phyloP scores from a whole-genome alignment of 2,888 invertebrate species.

The Trissolcus brochymenae region DNA sequence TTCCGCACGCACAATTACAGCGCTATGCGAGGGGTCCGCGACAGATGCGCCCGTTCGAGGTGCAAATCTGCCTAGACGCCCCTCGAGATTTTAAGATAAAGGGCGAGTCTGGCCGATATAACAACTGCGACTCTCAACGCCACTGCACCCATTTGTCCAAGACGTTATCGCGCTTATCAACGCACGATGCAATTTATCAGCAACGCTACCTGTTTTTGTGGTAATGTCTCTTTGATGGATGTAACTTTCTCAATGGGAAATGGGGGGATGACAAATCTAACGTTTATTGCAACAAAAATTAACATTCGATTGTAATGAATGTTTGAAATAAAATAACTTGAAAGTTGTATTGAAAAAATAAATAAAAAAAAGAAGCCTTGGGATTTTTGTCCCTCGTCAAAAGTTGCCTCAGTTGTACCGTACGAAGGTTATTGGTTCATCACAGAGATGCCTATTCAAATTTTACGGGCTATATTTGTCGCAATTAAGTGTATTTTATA shows the following conservation, averaged over 20 bases:
- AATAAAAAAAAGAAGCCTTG: constrained; percentile 38
- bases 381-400: constrained; percentile 27
- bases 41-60: constrained; percentile 48
- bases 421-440: constrained; percentile 57
- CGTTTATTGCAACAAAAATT: not conserved
- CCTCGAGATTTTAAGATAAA: constrained; percentile 51
- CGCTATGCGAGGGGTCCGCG: constrained; percentile 16
- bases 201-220: constrained; percentile 34
- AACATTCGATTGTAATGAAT: too few species aligned
- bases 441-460: constrained; percentile 73
- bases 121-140: constrained; percentile 56
- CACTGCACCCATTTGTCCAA: constrained; percentile 40
- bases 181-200: constrained; percentile 35
- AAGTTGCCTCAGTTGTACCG: constrained; percentile 1
- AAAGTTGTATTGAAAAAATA: not conserved
- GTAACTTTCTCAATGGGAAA: too few species aligned
- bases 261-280: too few species aligned
- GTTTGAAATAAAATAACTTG: too few species aligned
- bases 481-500: constrained; percentile 72
- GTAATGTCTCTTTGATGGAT: not conserved
- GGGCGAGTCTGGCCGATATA: constrained; percentile 34
- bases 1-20: constrained; percentile 37
- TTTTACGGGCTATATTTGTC: constrained; percentile 74
- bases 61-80: constrained; percentile 21
- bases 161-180: constrained; percentile 51